A percentile compares a stretch with the other conserved stretches of the same genome.
Conservation (phyloP, 2,113 vertebrate genomes). For the Rhinopomastus cyanomelas region DNA sequence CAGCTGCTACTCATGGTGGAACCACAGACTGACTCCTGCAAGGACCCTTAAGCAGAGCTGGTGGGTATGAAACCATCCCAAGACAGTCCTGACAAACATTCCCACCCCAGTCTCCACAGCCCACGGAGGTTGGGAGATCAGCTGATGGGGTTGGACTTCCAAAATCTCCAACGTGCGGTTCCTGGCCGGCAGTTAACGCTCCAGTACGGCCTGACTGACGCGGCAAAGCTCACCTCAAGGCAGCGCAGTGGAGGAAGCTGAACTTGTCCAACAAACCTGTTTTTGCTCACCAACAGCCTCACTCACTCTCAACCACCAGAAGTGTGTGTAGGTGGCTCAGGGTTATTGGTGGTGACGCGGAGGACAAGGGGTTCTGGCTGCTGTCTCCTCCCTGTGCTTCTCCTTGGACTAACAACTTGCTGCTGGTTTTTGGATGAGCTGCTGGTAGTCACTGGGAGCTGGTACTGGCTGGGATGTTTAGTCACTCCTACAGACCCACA, state of each 20-base stretch:
- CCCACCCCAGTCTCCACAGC: not conserved
- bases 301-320: not conserved
- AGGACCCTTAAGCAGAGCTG: not conserved
- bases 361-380: not conserved
- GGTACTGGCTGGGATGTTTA: constrained; percentile 2
- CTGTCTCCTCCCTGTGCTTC: not conserved
- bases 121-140: not conserved
- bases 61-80: not conserved
- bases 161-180: not conserved
- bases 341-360: not conserved
- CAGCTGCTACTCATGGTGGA: not conserved
- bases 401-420: not conserved
- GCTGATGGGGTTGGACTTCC: not conserved
- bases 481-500: not conserved
- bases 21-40: not conserved
- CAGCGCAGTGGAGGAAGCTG: not conserved
- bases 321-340: not conserved
- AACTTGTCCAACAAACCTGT: not conserved
- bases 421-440: not conserved
- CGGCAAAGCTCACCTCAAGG: not conserved
- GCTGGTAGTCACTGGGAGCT: constrained; percentile 5
- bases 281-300: not conserved
- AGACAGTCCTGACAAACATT: not conserved
- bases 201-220: accelerated
- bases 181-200: not conserved